Base-by-base conservation (phyloP, 1,140 invertebrate genomes). In the Zaprionus inermis region DNA sequence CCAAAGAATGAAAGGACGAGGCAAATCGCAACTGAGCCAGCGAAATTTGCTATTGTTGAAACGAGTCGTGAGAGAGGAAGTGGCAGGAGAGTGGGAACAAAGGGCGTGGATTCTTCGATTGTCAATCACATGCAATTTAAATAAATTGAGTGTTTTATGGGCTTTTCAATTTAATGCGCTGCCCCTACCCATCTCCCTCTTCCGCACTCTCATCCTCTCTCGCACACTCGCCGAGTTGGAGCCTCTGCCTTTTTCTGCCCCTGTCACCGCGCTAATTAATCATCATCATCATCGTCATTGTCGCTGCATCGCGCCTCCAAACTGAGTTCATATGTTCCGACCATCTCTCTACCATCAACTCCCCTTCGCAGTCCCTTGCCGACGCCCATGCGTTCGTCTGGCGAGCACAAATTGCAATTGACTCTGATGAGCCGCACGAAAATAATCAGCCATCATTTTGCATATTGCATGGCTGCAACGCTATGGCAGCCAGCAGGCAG, bases 141-240 rank as follows among this genome's bases (percentile, higher is more conserved):
- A 89, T 84, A 89, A 89, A 89, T 89, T 90, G 84, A 89, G 84
- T 89, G 84, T 89, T 89, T 89, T 89, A 89, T 89, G 88, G 74
- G 85, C 72, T 90, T 89, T 89, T 90, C 84, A 89, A 89, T 89
- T 89, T 89, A 75, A 73, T 70, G 71, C 64, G 51, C 51, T 16
- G 16, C 41, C 72, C 11, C 18, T 18, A 3, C 18, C 5, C 3
- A 16, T 0, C n/a, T 9, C n/a, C 16, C 30, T 44, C 38, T 32
- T 14, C 46, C 1, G 9, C 12, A 1, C 32, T 24, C 3, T 9
- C 46, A 32, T 57, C 7, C 14, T 12, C 12, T 34, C 6, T 55
- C 36, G 24, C 61, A 16, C 22, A 32, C 34, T 34, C 41, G n/a
- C n/a, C n/a, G n/a, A n/a, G n/a, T n/a, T n/a, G n/a, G n/a, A n/a